Base-by-base conservation (phyloP, 2,888 invertebrate species). In the Drosophila sordidula region DNA sequence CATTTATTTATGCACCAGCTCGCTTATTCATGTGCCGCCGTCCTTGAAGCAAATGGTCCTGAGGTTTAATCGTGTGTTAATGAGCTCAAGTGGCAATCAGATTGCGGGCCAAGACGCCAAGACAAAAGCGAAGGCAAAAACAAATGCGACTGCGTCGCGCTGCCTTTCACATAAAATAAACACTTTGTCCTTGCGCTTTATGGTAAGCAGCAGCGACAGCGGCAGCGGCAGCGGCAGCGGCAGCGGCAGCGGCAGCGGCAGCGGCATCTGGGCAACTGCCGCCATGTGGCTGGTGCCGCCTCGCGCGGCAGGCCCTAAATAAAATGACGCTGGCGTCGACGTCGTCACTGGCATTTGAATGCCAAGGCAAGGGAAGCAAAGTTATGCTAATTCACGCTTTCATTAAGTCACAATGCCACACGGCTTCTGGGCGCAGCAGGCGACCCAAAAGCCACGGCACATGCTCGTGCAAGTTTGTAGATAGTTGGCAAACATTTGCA, bases 21-120 rank as follows among this genome's bases (percentile, higher is more conserved):
- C 29, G 57, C 18, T 58, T 67, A 36, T 67, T 66, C 58, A 68
- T 52, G 51, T 18, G 42, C 29, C 51, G 12, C 42, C 62, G 62
- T 64, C 56, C 72, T 83, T 67, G 77, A 46, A 38, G 75, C 56
- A 75, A 83, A 79, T 75, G 70, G 70, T 69, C 75, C 69, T 69
- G 70, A 70, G 75, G 78, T 80, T 87, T 78, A 87, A 84, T 82
- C 80, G 85, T 82, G 85, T 87, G 87, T 82, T 87, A 87, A 87
- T 85, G 82, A 87, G 82, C 82, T 80, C 80, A 80, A 85, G 76
- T 82, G 85, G 82, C 82, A 82, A 79, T 87, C 80, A 84, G 84
- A 84, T 84, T 81, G 80, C 61, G 70, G 71, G 57, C 56, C 71
- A 69, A 65, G 78, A 72, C 54, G 65, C 67, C 51, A 52, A 55